Evolutionary conservation across 2,113 vertebrate genomes (phyloP).

Genomic region (Sorex araneus): DNA sequence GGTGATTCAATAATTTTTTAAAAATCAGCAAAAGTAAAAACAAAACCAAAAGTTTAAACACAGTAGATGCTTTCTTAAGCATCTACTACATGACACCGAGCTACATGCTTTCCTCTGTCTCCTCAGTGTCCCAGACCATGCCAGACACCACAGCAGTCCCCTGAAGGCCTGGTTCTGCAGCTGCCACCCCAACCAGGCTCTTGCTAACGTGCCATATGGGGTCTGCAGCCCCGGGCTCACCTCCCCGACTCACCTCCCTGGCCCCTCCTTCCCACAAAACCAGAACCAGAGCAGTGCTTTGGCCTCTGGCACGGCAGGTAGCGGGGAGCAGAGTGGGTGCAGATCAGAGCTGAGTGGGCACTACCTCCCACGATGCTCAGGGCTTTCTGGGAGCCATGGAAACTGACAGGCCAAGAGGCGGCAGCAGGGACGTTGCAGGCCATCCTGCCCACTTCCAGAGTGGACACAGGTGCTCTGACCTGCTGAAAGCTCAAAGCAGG

Average conservation of each 20-base stretch:
- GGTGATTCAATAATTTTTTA: too few relatives aligned
- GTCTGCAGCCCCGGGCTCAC: not conserved
- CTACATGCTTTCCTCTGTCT: not conserved
- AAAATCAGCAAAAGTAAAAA: too few relatives aligned
- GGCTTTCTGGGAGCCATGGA: not conserved
- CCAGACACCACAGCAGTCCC: not conserved
- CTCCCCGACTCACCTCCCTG: not conserved
- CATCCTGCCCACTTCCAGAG: not conserved
- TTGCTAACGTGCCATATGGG: not conserved
- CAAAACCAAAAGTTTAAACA: too few relatives aligned
- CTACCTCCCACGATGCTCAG: not conserved
- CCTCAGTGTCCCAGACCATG: slow-evolving; percentile 5
- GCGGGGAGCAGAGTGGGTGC: too few relatives aligned
- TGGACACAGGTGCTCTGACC: too few relatives aligned
- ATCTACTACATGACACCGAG: not conserved
- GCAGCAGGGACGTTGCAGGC: not conserved
- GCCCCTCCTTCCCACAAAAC: not conserved
- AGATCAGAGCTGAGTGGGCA: not conserved
- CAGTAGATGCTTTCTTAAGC: not conserved
- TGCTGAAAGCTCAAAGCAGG: too few relatives aligned
- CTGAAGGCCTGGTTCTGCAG: not conserved
- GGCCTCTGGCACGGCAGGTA: too few relatives aligned
- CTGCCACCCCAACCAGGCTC: not conserved
- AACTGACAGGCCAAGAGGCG: not conserved
- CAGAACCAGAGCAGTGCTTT: too few relatives aligned